phyloP scores from a whole-genome alignment of 2,888 invertebrate species.

The Chloroclysta siterata region DNA sequence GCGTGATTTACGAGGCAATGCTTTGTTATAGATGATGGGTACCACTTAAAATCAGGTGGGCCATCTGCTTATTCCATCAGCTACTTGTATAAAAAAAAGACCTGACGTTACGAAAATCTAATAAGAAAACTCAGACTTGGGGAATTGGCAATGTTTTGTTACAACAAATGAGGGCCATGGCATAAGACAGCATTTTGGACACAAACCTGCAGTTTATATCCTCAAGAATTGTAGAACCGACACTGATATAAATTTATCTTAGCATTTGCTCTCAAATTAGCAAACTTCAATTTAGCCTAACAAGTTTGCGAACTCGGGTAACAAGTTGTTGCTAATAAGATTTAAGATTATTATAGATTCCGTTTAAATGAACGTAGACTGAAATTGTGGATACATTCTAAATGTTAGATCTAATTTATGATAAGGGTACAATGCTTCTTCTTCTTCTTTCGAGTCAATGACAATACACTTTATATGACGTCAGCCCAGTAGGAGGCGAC shows the following conservation, averaged over 20 bases:
- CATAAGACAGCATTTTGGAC: not conserved
- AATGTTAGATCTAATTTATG: not conserved
- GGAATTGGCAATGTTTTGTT: too few relatives aligned
- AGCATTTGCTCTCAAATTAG: conserved; percentile 30
- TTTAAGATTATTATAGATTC: conserved; percentile 29
- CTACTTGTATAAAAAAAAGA: too few relatives aligned
- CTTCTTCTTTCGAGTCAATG: too few relatives aligned
- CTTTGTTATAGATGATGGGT: too few relatives aligned
- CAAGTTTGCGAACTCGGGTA: conserved; percentile 27
- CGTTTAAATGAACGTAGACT: conserved; percentile 14
- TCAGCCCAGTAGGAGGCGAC: too few relatives aligned
- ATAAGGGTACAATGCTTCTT: not conserved
- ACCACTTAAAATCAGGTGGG: too few relatives aligned
- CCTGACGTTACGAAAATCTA: too few relatives aligned
- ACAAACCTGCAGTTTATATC: not conserved
- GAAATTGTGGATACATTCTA: not conserved
- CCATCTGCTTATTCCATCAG: too few relatives aligned
- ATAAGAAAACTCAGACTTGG: too few relatives aligned
- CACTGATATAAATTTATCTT: conserved; percentile 18
- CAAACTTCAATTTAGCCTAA: conserved; percentile 31
- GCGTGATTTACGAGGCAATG: too few relatives aligned
- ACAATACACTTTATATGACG: too few relatives aligned
- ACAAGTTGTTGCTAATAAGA: conserved; percentile 35
- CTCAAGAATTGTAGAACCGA: conserved; percentile 2
- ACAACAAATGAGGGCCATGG: not conserved